Base-by-base conservation (phyloP, 1,140 invertebrate species). In the Drosophila ohnishii region DNA sequence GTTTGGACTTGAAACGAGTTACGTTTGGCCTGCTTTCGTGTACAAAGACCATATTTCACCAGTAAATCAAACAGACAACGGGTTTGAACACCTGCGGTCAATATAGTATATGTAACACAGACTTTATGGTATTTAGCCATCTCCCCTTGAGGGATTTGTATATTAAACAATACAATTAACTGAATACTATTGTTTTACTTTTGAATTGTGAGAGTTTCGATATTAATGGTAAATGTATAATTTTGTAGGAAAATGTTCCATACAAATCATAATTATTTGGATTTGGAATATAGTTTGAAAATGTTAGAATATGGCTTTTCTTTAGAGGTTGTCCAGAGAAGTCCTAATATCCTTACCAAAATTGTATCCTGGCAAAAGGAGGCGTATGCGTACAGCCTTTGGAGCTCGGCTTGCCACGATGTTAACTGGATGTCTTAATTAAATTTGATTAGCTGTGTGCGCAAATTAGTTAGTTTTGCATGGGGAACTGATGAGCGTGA, bases 391-490 rank as follows among this genome's bases (percentile, higher is more conserved):
- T 63, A 80, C 34, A 16, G 34, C 50, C 45, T 56, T 51, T 47
- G 25, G 45, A 42, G 25, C 19, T 56, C 57, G 64, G 75, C 45
- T 62, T 53, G 69, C 69, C 77, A 78, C 59, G 51, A 65, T 73
- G 51, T 64, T 67, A 66, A 67, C 71, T 73, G 72, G 83, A 88
- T 88, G 77, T 78, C 84, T 88, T 88, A 88, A 88, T 88, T 88
- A 88, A 88, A 88, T 88, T 88, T 88, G 84, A 88, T 88, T 88
- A 88, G 84, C 86, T 79, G 77, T 88, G 73, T 84, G 67, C 77
- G 65, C 55, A 78, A 87, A 86, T 86, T 86, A 86, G 83, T 87
- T 87, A 86, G 75, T 86, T 87, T 86, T 70, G 74, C 65, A 48
- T 70, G 65, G 65, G 72, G 72, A 83, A 75, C 82, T 87, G 80